Percentiles rank a stretch among this genome's conserved stretches.
phyloP scores from a whole-genome alignment of 2,113 vertebrate genomes.

The Felis chaus region DNA sequence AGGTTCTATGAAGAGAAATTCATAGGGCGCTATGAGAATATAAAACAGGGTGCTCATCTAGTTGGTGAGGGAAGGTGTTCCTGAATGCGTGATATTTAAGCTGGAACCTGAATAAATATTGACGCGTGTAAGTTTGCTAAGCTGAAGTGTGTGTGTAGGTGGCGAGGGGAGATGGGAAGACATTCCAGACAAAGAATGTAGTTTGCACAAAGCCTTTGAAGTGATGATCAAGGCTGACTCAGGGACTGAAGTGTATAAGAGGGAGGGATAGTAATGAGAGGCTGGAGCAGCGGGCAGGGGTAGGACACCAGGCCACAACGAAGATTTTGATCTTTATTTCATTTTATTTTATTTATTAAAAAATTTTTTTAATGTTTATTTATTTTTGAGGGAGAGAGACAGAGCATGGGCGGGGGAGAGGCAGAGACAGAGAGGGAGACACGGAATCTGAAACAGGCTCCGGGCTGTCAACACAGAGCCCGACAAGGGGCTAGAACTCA shows the following conservation, averaged over 20 bases:
- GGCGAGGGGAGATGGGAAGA: neutral
- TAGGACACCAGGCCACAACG: rapidly evolving
- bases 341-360: too few relatives aligned
- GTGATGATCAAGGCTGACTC: neutral
- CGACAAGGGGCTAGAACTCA: too few relatives aligned
- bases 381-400: too few relatives aligned
- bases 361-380: too few relatives aligned
- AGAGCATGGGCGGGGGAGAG: too few relatives aligned
- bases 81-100: neutral
- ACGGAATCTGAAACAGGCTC: too few relatives aligned
- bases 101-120: neutral
- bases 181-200: neutral
- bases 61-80: neutral
- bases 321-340: neutral
- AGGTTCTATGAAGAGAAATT: neutral
- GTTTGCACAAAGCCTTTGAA: neutral
- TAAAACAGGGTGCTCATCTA: neutral
- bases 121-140: neutral
- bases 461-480: too few relatives aligned
- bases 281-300: neutral
- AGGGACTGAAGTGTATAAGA: too few relatives aligned
- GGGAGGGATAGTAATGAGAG: neutral
- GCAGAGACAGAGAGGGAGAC: too few relatives aligned
- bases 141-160: neutral
- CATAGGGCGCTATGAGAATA: neutral